Conservation (phyloP, 2,888 invertebrate species). For the Amblyjoppa proteus region DNA sequence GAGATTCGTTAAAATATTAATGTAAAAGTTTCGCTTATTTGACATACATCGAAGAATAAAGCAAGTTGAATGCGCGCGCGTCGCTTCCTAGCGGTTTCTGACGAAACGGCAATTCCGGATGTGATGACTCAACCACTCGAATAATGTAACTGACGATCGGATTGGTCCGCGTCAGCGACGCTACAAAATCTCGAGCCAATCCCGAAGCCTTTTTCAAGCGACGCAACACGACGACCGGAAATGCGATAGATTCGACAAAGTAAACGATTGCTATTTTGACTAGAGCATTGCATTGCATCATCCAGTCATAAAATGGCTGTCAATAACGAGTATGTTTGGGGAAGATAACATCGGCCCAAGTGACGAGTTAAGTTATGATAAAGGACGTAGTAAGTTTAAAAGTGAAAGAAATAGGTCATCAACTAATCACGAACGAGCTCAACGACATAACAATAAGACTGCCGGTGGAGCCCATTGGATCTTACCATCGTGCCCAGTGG, state of each 20-base stretch:
- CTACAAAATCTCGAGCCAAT: conserved; percentile 50
- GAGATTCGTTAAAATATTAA: background rate
- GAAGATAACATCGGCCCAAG: conserved; percentile 55
- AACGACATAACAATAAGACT: conserved; percentile 27
- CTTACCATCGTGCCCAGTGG: conserved; percentile 42
- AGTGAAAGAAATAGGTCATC: conserved; percentile 45
- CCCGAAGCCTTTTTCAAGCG: conserved; percentile 13
- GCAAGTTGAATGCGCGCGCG: conserved; percentile 47
- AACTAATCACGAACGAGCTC: conserved; percentile 16
- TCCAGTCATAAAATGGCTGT: conserved; percentile 67
- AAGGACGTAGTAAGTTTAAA: conserved; percentile 41
- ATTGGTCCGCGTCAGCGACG: conserved; percentile 71
- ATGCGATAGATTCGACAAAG: conserved; percentile 10
- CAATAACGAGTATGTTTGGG: conserved; percentile 64
- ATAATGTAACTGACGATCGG: conserved; percentile 65
- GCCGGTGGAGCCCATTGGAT: conserved; percentile 12
- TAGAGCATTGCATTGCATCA: conserved; percentile 63
- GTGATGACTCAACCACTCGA: conserved; percentile 73
- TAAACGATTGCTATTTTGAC: conserved; percentile 47
- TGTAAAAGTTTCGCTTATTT: background rate
- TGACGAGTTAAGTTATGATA: conserved; percentile 46
- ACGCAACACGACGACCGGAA: conserved; percentile 66
- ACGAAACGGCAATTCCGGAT: conserved; percentile 34
- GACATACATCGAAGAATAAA: background rate
- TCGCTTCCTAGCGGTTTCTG: conserved; percentile 15